phyloP scores from a whole-genome alignment of 2,113 vertebrate species.

The Ancistrus triradiatus region DNA sequence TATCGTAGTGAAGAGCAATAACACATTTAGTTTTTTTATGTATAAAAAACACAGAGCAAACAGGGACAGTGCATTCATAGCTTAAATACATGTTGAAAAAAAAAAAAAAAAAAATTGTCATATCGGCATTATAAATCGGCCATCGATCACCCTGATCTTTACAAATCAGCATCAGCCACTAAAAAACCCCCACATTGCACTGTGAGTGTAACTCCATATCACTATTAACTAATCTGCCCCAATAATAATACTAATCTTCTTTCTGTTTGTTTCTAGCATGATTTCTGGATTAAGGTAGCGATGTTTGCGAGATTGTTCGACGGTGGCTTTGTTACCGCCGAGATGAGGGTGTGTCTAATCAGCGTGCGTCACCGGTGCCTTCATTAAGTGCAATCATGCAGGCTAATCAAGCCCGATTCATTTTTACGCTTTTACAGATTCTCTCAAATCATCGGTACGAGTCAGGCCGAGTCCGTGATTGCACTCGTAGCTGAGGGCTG shows the following conservation, averaged over 20 bases:
- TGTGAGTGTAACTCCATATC: neutral
- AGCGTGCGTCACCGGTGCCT: slow-evolving; percentile 54
- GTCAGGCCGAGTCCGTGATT: slow-evolving; percentile 65
- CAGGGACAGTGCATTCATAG: no score
- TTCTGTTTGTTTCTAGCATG: neutral
- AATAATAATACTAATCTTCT: slow-evolving; percentile 9
- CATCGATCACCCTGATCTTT: no score
- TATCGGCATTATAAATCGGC: no score
- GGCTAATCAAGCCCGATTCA: slow-evolving; percentile 70
- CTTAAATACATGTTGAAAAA: no score
- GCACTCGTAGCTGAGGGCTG: slow-evolving; percentile 52
- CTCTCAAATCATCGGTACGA: slow-evolving; percentile 57
- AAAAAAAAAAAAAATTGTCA: no score
- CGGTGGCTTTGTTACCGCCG: slow-evolving; percentile 26
- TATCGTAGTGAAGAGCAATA: no score
- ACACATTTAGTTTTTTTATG: no score
- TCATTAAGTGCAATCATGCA: slow-evolving; percentile 69
- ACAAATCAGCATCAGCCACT: no score
- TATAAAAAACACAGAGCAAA: no score
- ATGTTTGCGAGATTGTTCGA: slow-evolving; percentile 34
- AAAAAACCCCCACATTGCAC: no score
- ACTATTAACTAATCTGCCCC: slow-evolving; percentile 21
- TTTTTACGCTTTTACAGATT: slow-evolving; percentile 60
- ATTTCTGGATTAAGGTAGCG: neutral
- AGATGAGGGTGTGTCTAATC: slow-evolving; percentile 60